Evolutionary conservation across 2,888 invertebrate genomes (phyloP).

Genomic region (Hirtodrosophila histrioides): DNA sequence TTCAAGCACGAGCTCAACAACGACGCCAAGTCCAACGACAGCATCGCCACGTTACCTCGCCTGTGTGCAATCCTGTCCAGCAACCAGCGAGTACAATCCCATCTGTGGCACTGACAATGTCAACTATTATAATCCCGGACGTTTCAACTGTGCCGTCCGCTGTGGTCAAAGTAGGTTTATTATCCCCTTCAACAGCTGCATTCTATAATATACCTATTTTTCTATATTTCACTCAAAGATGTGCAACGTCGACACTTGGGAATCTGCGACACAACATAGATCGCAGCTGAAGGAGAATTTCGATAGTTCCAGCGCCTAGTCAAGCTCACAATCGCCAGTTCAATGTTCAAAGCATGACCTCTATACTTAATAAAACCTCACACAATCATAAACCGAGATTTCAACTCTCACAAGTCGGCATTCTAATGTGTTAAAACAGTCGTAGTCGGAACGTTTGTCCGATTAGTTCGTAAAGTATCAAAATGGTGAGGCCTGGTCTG

Average conservation of each 20-base stretch:
- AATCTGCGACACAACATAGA: constrained; percentile 39
- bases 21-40: constrained; percentile 48
- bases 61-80: constrained; percentile 72
- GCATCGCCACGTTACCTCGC: constrained; percentile 68
- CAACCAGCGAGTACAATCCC: constrained; percentile 83
- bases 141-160: constrained; percentile 75
- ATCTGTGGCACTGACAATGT: constrained; percentile 81
- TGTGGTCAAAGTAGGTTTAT: constrained; percentile 80
- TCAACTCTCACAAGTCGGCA: constrained; percentile 24
- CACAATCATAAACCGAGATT: constrained; percentile 37
- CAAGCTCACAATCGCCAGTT: constrained; percentile 39
- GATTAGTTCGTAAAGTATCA: constrained; percentile 18
- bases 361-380: constrained; percentile 11
- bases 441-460: constrained; percentile 30
- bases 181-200: too few relatives aligned
- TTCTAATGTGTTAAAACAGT: constrained; percentile 50
- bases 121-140: constrained; percentile 79
- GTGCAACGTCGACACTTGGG: constrained; percentile 45
- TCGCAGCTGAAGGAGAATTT: neutral
- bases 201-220: neutral
- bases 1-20: constrained; percentile 14
- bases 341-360: constrained; percentile 48
- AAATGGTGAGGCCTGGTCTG: constrained; percentile 30
- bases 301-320: constrained; percentile 4
- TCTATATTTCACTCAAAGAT: constrained; percentile 23